These are phyloP conservation scores for Antheraea mylitta DNA, from an alignment of 1,140 invertebrate species.

Conservation along the genomic window DNA sequence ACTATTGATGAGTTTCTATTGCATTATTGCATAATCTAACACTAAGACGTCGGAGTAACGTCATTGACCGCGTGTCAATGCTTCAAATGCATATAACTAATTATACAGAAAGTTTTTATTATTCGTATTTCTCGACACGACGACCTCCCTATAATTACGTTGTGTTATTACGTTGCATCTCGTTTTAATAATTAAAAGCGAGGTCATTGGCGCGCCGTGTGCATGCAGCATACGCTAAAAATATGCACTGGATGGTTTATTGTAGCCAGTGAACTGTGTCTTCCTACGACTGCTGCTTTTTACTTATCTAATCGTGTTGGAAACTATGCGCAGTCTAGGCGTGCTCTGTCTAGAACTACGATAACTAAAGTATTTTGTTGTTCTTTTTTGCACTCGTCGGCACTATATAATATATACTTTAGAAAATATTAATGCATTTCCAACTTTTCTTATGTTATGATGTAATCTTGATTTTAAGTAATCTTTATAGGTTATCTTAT, in stretches of 20 bases:
- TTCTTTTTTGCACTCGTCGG: neutral
- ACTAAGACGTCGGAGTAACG: neutral
- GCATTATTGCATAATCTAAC: neutral
- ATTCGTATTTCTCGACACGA: neutral
- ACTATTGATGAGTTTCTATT: too few relatives aligned
- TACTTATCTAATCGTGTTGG: constrained; percentile 3
- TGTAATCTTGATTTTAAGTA: too few relatives aligned
- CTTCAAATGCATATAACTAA: neutral
- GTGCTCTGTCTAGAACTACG: neutral
- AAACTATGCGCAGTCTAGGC: neutral
- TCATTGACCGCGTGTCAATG: constrained; percentile 1
- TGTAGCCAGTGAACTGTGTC: constrained; percentile 17
- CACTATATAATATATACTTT: neutral
- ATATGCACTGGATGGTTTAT: constrained; percentile 16
- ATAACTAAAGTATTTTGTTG: neutral
- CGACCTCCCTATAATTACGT: constrained; percentile 15
- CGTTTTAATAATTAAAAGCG: constrained; percentile 22
- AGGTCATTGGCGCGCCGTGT: constrained; percentile 16
- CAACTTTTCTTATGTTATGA: neutral
- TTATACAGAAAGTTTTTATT: constrained; percentile 8
- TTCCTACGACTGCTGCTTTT: constrained; percentile 15
- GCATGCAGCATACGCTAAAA: constrained; percentile 16
- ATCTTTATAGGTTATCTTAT: too few relatives aligned
- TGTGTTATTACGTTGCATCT: constrained; percentile 17
- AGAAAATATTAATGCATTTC: neutral